Percentiles rank a stretch among this genome's conserved stretches.
Evolutionary conservation across 2,113 vertebrate genomes (phyloP).

Genomic region (Microtus pennsylvanicus): DNA sequence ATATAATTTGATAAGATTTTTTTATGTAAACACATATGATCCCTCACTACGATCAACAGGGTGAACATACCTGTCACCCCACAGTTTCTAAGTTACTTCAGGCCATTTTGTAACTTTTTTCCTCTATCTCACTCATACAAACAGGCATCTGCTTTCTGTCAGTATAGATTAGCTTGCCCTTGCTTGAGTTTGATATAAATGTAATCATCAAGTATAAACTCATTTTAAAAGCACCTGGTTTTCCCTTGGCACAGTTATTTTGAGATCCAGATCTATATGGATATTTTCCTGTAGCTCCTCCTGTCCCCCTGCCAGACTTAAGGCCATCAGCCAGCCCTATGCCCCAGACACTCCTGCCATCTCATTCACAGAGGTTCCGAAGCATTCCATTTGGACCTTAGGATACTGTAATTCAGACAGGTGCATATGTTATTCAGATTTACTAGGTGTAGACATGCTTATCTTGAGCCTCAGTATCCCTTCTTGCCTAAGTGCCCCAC

Average conservation of each 20-base stretch:
- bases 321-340: not conserved
- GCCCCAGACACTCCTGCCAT: not conserved
- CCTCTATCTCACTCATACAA: not conserved
- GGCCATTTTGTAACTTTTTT: not conserved
- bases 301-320: not conserved
- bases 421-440: not conserved
- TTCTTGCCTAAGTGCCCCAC: not conserved
- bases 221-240: not conserved
- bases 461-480: not conserved
- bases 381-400: not conserved
- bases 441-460: too few relatives aligned
- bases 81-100: not conserved
- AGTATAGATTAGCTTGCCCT: not conserved
- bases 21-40: not conserved
- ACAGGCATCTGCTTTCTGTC: not conserved
- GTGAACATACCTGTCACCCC: not conserved
- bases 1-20: not conserved
- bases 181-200: conserved; percentile 4
- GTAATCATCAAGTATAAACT: not conserved
- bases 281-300: not conserved
- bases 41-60: not conserved
- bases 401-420: not conserved
- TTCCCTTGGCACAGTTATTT: not conserved
- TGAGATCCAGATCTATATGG: not conserved
- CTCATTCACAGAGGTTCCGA: not conserved